Percentiles rank a stretch among this genome's conserved stretches.
Conservation (phyloP, 2,888 invertebrate species). For the Thymelicus acteon region DNA sequence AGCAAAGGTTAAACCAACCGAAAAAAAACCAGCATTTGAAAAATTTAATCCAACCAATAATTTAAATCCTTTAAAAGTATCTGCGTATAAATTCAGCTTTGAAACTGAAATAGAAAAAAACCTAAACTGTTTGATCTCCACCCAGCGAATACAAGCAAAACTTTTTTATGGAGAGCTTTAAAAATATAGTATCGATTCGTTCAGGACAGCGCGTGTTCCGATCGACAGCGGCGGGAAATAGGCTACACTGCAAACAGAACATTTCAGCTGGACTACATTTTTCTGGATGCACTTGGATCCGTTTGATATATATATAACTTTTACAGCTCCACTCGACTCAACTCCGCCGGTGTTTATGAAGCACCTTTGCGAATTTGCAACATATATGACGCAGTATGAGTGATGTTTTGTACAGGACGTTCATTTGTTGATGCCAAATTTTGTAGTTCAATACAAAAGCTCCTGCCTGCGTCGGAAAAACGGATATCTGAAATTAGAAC, state of each 20-base stretch:
- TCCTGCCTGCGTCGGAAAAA: too few relatives aligned
- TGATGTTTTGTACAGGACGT: too few relatives aligned
- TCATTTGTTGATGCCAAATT: too few relatives aligned
- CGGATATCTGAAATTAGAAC: too few relatives aligned
- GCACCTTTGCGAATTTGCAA: conserved; percentile 2
- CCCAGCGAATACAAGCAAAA: conserved; percentile 34
- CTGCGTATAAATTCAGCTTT: conserved; percentile 4
- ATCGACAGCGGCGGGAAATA: conserved; percentile 44
- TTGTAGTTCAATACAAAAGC: too few relatives aligned
- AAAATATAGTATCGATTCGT: conserved; percentile 48
- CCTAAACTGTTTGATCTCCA: conserved; percentile 37
- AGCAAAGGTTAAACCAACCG: too few relatives aligned
- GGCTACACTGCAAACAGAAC: conserved; percentile 46
- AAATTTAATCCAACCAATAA: background rate
- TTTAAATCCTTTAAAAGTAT: background rate
- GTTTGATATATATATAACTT: conserved; percentile 34
- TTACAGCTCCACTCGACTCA: background rate
- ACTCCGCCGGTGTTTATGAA: conserved; percentile 15
- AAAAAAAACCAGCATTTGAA: too few relatives aligned
- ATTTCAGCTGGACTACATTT: conserved; percentile 43
- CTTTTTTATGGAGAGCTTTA: conserved; percentile 35
- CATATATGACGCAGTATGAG: background rate
- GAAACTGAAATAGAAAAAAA: conserved; percentile 30
- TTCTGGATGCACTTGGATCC: conserved; percentile 22
- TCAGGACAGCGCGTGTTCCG: conserved; percentile 44